phyloP scores from a whole-genome alignment of 2,797 vertebrate genomes.

The Pantherophis alleghaniensis region DNA sequence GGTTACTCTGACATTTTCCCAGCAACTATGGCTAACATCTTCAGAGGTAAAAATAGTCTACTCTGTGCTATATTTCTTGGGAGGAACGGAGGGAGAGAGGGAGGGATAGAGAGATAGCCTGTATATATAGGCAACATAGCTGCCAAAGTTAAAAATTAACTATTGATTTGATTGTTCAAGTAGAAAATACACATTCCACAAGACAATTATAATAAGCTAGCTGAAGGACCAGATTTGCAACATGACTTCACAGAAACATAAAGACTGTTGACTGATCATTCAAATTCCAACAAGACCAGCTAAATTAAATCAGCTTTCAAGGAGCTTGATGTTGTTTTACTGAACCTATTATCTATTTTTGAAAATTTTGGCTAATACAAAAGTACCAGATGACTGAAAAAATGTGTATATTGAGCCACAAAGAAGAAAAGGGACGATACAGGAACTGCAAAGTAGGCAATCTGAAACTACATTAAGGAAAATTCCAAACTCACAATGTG shows the following conservation, averaged over 20 bases:
- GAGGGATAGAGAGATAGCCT: neutral
- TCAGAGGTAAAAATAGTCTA: neutral
- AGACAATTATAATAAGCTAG: neutral
- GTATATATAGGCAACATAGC: neutral
- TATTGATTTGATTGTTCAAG: slow-evolving; percentile 4
- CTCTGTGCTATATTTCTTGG: neutral
- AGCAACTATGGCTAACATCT: neutral
- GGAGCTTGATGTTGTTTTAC: neutral
- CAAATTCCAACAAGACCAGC: neutral
- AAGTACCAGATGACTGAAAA: neutral
- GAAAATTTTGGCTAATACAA: neutral
- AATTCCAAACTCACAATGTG: neutral
- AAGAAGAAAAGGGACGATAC: neutral
- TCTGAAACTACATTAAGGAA: neutral
- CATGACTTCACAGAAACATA: neutral
- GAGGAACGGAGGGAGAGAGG: neutral
- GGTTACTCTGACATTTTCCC: neutral
- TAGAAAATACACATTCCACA: neutral
- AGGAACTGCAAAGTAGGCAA: neutral
- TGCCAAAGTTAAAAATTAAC: neutral
- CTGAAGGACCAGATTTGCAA: neutral
- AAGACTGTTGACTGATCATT: neutral
- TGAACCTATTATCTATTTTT: neutral
- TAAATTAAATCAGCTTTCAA: neutral
- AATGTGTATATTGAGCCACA: neutral